phyloP scores from a whole-genome alignment of 2,888 invertebrate genomes.

The Andrena camellia region DNA sequence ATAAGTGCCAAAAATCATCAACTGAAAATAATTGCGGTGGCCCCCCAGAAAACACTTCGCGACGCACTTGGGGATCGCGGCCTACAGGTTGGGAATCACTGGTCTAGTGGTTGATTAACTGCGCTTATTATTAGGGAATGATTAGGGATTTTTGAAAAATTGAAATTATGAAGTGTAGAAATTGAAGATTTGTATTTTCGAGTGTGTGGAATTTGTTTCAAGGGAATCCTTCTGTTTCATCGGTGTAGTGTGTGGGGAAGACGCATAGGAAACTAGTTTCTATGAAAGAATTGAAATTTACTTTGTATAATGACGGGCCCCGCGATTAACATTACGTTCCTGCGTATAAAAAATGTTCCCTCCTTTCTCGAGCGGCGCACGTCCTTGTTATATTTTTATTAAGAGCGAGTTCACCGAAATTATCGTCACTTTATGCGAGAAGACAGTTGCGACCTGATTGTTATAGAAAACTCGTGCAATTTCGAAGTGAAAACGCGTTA shows the following conservation, averaged over 20 bases:
- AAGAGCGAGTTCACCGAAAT: constrained; percentile 3
- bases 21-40: no score
- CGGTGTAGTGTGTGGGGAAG: background rate
- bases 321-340: constrained; percentile 5
- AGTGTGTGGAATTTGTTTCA: background rate
- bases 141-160: no score
- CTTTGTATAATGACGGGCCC: background rate
- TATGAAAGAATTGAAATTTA: background rate
- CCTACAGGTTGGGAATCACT: no score
- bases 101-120: no score
- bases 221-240: background rate
- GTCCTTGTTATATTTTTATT: constrained; percentile 7
- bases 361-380: background rate
- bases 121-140: no score
- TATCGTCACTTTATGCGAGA: background rate
- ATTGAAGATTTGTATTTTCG: no score
- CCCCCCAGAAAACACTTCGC: no score
- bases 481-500: constrained; percentile 34
- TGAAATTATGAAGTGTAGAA: no score
- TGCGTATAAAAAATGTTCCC: background rate
- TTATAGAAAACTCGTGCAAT: constrained; percentile 20
- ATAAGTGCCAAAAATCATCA: no score
- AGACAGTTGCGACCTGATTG: constrained; percentile 17
- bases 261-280: background rate
- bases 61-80: no score